A percentile compares a stretch with the other conserved stretches of the same genome.
Conservation (phyloP, 2,888 invertebrate genomes). For the Acronicta leporina region DNA sequence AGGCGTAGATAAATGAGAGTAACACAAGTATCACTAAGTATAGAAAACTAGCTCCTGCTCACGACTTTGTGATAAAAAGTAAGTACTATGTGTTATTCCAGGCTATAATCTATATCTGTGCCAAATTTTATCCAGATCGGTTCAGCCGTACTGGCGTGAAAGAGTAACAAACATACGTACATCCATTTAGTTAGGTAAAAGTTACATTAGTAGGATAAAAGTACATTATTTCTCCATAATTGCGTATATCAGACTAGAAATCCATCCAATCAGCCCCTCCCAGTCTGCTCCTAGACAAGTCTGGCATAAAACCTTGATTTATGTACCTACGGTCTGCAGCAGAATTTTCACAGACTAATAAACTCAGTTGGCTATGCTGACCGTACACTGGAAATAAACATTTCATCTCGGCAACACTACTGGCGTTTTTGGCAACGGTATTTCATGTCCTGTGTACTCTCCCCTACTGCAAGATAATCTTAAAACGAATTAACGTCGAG, state of each 20-base stretch:
- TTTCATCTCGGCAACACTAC: constrained; percentile 40
- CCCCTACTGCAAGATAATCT: constrained; percentile 43
- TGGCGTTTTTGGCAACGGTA: constrained; percentile 52
- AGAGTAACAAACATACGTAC: too few species aligned
- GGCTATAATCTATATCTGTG: too few species aligned
- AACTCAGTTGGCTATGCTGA: constrained; percentile 34
- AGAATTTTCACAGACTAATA: constrained; percentile 37
- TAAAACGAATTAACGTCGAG: constrained; percentile 26
- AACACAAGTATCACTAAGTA: too few species aligned
- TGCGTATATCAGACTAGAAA: constrained; percentile 10
- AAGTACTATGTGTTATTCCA: too few species aligned
- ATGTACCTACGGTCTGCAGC: constrained; percentile 11
- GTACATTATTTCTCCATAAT: background rate
- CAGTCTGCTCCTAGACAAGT: constrained; percentile 7
- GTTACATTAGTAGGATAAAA: too few species aligned
- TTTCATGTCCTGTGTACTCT: constrained; percentile 40
- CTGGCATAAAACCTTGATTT: constrained; percentile 36
- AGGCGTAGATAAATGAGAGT: too few species aligned
- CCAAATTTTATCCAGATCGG: too few species aligned
- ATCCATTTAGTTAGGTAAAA: too few species aligned
- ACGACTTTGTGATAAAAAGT: too few species aligned
- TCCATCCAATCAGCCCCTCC: constrained; percentile 27
- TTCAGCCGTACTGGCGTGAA: too few species aligned
- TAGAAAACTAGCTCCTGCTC: too few species aligned
- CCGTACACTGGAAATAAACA: constrained; percentile 49